Base-by-base conservation (phyloP, 1,140 invertebrate genomes). In the Melitaea cinxia region DNA sequence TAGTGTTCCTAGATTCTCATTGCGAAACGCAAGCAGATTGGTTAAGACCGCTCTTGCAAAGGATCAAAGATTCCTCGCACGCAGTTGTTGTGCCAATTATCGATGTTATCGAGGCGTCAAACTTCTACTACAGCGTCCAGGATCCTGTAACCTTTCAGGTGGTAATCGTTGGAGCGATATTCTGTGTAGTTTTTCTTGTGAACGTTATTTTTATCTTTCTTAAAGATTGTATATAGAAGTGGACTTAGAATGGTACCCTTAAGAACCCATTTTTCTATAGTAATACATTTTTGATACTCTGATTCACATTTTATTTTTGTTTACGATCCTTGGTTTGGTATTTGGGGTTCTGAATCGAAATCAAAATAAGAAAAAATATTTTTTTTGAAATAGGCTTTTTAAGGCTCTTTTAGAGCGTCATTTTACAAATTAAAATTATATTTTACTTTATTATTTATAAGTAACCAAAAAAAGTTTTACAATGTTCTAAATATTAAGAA, bases 1-100 rank as follows among this genome's bases (percentile, higher is more conserved):
- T 99, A 26, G 93, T 98, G n/a, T 98, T 99, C 85, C 92, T 98
- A 47, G 98, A 99, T 91, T 96, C 98, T 4, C 98, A 99, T 87
- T 99, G 97, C 91, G 98, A 99, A 93, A 94, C 93, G 4, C 95
- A 94, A 68, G 83, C 91, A 65, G 93, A 95, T 79, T 98, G 96
- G 97, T 92, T 98, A 52, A 95, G 98, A 82, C 98, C 98, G 0
- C 83, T 99, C 26, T 89, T 99, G 42, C 93, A 95, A 70, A 91
- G 96, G 66, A 97, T 99, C 73, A 95, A 96, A 85, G 93, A 97
- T 54, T 94, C 95, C n/a, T 91, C 93, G 0, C 94, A 92, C 12
- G 94, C 95, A 12, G 96, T 98, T 21, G 90, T 98, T 14, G 96
- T 97, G 77, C 98, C 98, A 10, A 97, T 98, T 60, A 98, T 99